Conservation (phyloP, 2,888 invertebrate genomes). For the Eledona agricola region DNA sequence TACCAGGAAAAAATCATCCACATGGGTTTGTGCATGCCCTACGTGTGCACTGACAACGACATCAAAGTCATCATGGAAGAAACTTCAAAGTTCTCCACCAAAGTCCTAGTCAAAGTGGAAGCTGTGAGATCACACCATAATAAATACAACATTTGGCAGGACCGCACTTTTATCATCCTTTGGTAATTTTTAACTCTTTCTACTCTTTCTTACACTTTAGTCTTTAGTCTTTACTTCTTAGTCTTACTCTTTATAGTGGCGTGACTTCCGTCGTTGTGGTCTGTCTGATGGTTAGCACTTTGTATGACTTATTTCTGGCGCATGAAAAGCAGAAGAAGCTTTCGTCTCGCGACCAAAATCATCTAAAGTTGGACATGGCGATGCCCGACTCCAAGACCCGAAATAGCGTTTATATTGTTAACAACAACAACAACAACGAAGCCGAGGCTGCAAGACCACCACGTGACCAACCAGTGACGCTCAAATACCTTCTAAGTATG, state of each 20-base stretch:
- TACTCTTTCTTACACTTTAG: conserved; percentile 9
- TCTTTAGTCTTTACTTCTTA: conserved; percentile 4
- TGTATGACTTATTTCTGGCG: conserved; percentile 75
- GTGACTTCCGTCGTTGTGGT: conserved; percentile 65
- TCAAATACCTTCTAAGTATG: too few relatives aligned
- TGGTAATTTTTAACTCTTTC: conserved; percentile 66
- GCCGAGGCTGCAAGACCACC: conserved; percentile 25
- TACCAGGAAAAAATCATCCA: conserved; percentile 76
- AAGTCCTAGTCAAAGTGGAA: conserved; percentile 68
- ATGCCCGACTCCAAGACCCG: conserved; percentile 58
- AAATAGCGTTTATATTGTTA: conserved; percentile 57
- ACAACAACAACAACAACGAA: conserved; percentile 50
- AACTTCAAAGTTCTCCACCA: conserved; percentile 64
- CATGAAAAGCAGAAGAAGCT: conserved; percentile 61
- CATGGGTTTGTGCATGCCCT: conserved; percentile 80
- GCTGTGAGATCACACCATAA: conserved; percentile 75
- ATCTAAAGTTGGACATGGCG: conserved; percentile 53
- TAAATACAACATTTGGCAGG: conserved; percentile 71
- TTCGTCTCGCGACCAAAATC: conserved; percentile 42
- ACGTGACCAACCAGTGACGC: conserved; percentile 23
- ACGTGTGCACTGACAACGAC: conserved; percentile 71
- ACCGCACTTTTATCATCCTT: conserved; percentile 75
- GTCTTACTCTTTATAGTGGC: conserved; percentile 67
- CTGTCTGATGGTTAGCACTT: conserved; percentile 73
- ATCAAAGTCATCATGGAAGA: conserved; percentile 68